Evolutionary conservation across 2,113 vertebrate genomes (phyloP), one percentile per base, ranked within the genome.

Genomic region (Catagonus wagneri): DNA sequence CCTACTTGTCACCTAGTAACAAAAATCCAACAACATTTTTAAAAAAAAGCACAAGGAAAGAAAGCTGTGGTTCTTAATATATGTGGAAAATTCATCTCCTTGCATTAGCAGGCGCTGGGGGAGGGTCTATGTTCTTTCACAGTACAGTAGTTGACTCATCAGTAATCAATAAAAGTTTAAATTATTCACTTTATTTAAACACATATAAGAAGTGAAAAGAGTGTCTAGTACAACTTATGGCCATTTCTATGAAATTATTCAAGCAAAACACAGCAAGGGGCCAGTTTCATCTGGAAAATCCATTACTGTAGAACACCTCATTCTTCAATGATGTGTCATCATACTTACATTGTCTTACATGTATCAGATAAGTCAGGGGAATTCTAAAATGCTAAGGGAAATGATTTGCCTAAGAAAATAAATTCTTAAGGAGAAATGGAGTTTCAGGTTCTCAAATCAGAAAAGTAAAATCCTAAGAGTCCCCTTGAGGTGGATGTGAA

Each of bases 381-480:
- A 89, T 83, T 94, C 60, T 85, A 78, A 96, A 56, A 95, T 32
- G 68, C 3, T 83, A 92, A 63, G 78, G 50, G 25, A 96, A 95
- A 94, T 89, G 79, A 93, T 76, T 91, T 89, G 61, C 76, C 44
- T 83, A 44, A 88, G 75, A 91, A 83, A 44, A 88, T 71, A 91
- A 83, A 97, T 94, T 91, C 80, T 78, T 96, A 27, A 93, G 25
- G 36, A 97, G 27, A 92, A 80, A 52, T 72, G 34, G 39, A 29
- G 78, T 50, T 91, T 96, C 81, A 76, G 36, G 66, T 90, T 97
- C 95, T 94, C 83, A 96, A 95, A 96, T 97, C 61, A 94, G 71
- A 39, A 89, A 91, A 89, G 34, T 60, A 60, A 96, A 95, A 96
- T 93, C 79, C 69, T 90, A 54, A 94, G 44, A 36, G 74, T 86